Evolutionary conservation across 92 coral and sea anemone genomes (phyloP).

Genomic region (Palythoa heliodiscus): DNA sequence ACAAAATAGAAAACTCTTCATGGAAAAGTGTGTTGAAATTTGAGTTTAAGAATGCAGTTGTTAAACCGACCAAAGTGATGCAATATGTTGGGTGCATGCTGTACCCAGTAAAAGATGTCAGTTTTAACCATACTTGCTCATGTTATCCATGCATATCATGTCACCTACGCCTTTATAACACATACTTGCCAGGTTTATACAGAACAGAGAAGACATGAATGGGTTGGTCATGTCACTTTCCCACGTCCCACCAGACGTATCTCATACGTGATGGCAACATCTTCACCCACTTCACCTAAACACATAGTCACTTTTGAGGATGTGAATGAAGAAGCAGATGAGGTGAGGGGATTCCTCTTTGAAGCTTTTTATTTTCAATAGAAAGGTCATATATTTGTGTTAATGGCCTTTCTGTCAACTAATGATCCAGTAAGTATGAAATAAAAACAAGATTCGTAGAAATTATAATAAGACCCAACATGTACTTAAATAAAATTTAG

Average conservation of each 20-base stretch:
- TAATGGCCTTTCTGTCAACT: not conserved
- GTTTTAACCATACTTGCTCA: not conserved
- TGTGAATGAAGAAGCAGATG: constrained; percentile 81
- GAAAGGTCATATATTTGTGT: not conserved
- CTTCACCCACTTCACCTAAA: constrained; percentile 68
- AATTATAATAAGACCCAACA: too few relatives aligned
- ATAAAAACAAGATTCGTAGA: too few relatives aligned
- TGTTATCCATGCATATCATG: not conserved
- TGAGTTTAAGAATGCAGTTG: too few relatives aligned
- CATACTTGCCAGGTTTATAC: constrained; percentile 32
- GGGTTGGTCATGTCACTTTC: constrained; percentile 31
- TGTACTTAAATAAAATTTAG: too few relatives aligned
- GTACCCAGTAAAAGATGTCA: not conserved
- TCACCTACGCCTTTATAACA: not conserved
- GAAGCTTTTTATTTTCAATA: not conserved
- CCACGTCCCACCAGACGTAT: constrained; percentile 70
- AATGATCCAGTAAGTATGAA: too few relatives aligned
- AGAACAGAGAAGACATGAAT: constrained; percentile 28
- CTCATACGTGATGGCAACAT: constrained; percentile 89
- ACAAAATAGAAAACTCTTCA: too few relatives aligned
- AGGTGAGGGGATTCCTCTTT: constrained; percentile 16
- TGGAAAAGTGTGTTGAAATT: too few relatives aligned
- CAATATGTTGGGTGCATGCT: too few relatives aligned
- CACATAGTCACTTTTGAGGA: constrained; percentile 56
- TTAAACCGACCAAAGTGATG: too few relatives aligned